Evolutionary conservation across 1,140 invertebrate genomes (phyloP), one percentile per base, ranked within the genome.

Genomic region (Orussus abietinus): DNA sequence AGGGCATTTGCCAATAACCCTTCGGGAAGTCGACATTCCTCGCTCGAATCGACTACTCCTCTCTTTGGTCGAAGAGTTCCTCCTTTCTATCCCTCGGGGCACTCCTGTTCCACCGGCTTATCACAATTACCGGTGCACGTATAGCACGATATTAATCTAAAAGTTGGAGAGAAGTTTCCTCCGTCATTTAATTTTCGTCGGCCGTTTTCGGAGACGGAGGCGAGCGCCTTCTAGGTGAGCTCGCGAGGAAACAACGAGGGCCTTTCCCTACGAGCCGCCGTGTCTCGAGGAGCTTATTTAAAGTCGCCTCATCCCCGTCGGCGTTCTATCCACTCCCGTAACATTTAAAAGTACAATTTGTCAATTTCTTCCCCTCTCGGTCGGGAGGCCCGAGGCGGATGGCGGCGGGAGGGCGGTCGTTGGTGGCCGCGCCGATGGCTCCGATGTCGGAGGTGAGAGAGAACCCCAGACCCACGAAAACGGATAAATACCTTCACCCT

Each of bases 121-220:
- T 48, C 46, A 31, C 46, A 37, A 48, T 48, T 48, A 42, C 46
- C 46, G 43, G 37, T 48, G 38, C 40, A 34, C 39, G 33, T 48
- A 42, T n/a, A n/a, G n/a, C n/a, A 42, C 46, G 43, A 48, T 48
- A 48, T 43, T 48, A 42, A 48, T 48, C 38, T 47, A 42, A 47
- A 42, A 47, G 31, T 47, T 47, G 41, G 33, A 38, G 38, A 20
- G 9, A 42, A 42, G n/a, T 42, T 42, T 36, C 32, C 38, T 40
- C 39, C 31, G 45, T 41, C 45, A 47, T 47, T 47, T 47, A 47
- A 47, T 47, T 45, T 38, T 45, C 34, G 38, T 20, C 33, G 14
- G 29, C 15, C 5, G 10, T 32, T 25, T 33, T 38, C 19, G 15
- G 17, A 30, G 28, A 15, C 13, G 14, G 17, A 30, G 30, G 28